Evolutionary conservation across 2,797 vertebrate species (phyloP).

Genomic region (Vireo griseus): DNA sequence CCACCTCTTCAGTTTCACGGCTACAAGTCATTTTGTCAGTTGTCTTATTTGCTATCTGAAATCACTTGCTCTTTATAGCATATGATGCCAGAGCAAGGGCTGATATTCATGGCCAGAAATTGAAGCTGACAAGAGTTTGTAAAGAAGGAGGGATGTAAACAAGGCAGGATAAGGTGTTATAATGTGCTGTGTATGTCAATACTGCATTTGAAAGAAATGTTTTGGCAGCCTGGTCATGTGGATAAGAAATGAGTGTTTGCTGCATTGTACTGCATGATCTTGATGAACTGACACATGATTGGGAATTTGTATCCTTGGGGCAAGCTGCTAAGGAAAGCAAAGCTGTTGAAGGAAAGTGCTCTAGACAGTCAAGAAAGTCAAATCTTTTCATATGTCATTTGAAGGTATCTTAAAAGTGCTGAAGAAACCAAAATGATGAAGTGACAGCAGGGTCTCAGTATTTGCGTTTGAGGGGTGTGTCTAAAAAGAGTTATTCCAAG

Average conservation of each 20-base stretch:
- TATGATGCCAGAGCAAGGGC: neutral
- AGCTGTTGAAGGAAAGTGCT: neutral
- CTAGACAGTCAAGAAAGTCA: neutral
- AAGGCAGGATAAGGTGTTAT: neutral
- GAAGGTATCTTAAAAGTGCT: constrained; percentile 1
- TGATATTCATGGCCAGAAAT: constrained; percentile 19
- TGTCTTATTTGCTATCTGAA: constrained; percentile 30
- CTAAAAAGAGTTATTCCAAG: neutral
- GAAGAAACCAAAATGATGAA: constrained; percentile 5
- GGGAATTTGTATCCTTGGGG: constrained; percentile 32
- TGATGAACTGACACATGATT: neutral
- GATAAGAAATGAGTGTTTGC: constrained; percentile 27
- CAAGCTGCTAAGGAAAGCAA: constrained; percentile 17
- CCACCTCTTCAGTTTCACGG: neutral
- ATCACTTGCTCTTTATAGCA: neutral
- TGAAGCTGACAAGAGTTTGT: constrained; percentile 4
- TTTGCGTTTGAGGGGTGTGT: neutral
- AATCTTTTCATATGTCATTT: neutral
- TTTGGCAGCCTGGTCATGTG: neutral
- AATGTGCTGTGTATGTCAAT: constrained; percentile 12
- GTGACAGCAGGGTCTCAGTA: neutral
- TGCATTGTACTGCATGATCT: neutral
- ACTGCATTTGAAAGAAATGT: neutral
- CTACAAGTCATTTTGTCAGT: constrained; percentile 22
- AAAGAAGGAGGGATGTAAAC: neutral